phyloP scores from a whole-genome alignment of 2,113 vertebrate species.

The Elephas maximus region DNA sequence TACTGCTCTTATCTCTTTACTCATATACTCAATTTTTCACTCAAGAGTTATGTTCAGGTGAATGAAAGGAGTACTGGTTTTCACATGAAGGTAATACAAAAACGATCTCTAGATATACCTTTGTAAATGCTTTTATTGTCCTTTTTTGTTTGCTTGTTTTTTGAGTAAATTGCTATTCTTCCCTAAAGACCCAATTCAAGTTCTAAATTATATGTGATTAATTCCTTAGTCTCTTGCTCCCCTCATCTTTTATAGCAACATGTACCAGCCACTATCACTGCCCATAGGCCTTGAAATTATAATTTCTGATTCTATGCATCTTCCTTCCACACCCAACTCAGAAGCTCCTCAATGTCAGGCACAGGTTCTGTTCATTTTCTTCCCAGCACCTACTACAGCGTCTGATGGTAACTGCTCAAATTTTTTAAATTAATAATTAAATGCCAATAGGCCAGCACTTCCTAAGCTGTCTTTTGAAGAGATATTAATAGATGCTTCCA shows the following conservation, averaged over 20 bases:
- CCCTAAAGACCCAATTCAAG: background rate
- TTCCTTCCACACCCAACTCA: background rate
- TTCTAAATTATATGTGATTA: constrained; percentile 14
- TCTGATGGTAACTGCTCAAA: background rate
- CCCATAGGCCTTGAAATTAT: background rate
- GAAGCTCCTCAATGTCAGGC: background rate
- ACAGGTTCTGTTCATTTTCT: background rate
- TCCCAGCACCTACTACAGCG: background rate
- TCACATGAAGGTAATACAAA: background rate
- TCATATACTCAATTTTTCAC: background rate
- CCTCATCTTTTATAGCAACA: background rate
- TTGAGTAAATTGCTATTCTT: background rate
- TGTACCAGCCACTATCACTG: background rate
- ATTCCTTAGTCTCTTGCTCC: background rate
- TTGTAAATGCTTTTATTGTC: background rate
- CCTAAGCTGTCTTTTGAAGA: background rate
- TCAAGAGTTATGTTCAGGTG: background rate
- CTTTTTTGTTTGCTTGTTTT: background rate
- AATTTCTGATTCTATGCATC: background rate
- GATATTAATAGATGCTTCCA: background rate
- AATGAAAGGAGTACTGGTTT: background rate
- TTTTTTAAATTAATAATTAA: constrained; percentile 5
- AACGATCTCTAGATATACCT: background rate
- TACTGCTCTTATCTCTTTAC: background rate
- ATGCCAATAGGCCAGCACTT: background rate